Evolutionary conservation across 2,888 invertebrate genomes (phyloP).

Genomic region (Geotrupes spiniger): DNA sequence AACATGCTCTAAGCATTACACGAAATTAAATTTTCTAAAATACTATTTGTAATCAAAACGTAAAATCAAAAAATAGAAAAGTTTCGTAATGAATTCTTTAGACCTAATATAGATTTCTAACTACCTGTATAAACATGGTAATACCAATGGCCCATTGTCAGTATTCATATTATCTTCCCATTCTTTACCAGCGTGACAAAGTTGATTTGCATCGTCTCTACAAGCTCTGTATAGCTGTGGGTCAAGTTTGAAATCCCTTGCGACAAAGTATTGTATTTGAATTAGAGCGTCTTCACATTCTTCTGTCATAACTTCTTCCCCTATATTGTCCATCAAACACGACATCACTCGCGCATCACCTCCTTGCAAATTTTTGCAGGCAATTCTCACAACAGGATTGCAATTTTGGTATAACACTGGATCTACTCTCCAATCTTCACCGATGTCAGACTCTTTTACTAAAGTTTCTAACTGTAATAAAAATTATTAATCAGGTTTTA

Average conservation of each 20-base stretch:
- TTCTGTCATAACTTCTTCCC: conserved; percentile 77
- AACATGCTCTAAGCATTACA: no score
- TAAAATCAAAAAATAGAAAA: no score
- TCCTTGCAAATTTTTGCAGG: conserved; percentile 69
- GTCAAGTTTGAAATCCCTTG: conserved; percentile 91
- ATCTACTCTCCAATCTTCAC: conserved; percentile 94
- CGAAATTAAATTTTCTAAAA: no score
- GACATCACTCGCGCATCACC: conserved; percentile 84
- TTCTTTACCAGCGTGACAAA: conserved; percentile 74
- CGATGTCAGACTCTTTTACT: conserved; percentile 86
- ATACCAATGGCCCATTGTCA: conserved; percentile 76
- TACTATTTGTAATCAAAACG: no score
- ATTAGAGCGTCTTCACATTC: conserved; percentile 89
- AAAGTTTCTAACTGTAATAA: conserved; percentile 67
- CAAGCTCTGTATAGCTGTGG: conserved; percentile 86
- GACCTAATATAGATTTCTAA: neutral
- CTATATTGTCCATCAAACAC: conserved; percentile 91
- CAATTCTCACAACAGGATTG: conserved; percentile 75
- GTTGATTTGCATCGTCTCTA: conserved; percentile 77
- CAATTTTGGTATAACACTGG: conserved; percentile 85
- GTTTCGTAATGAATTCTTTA: no score
- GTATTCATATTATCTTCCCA: conserved; percentile 73
- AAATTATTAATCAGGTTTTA: conserved; percentile 2
- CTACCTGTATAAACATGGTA: conserved; percentile 84
- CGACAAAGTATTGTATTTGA: conserved; percentile 96